A percentile compares a stretch with the other conserved stretches of the same genome.
Evolutionary conservation across 2,113 vertebrate genomes (phyloP).

Genomic region (Phalacrocorax pelagicus): DNA sequence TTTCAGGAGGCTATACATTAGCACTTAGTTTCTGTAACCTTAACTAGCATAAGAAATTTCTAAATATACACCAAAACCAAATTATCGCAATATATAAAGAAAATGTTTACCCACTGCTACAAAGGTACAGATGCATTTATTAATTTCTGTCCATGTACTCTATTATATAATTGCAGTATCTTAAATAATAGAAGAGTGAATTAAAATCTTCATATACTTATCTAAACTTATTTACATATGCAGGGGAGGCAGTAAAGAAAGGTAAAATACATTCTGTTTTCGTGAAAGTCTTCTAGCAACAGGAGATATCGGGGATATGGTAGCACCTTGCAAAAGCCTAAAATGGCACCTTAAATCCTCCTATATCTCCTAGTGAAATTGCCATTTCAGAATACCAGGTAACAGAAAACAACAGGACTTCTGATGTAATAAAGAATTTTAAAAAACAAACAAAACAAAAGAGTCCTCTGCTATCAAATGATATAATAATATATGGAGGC

Average conservation of each 20-base stretch:
- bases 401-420: neutral
- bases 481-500: neutral
- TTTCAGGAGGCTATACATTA: neutral
- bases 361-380: neutral
- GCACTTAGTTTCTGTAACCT: neutral
- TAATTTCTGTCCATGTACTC: neutral
- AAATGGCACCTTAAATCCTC: neutral
- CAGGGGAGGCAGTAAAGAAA: neutral
- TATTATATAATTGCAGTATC: neutral
- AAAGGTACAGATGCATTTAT: neutral
- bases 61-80: neutral
- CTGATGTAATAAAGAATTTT: neutral
- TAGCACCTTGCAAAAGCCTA: neutral
- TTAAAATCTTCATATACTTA: neutral
- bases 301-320: neutral
- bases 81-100: accelerated
- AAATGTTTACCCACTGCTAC: neutral
- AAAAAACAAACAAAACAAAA: neutral
- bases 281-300: neutral
- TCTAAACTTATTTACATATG: neutral
- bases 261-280: neutral
- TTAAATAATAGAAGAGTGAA: neutral
- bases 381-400: neutral
- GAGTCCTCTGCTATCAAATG: neutral
- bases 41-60: neutral